Percentiles rank a stretch among this genome's conserved stretches.
Evolutionary conservation across 2,888 invertebrate species (phyloP).

Genomic region (Drosophila limbata): DNA sequence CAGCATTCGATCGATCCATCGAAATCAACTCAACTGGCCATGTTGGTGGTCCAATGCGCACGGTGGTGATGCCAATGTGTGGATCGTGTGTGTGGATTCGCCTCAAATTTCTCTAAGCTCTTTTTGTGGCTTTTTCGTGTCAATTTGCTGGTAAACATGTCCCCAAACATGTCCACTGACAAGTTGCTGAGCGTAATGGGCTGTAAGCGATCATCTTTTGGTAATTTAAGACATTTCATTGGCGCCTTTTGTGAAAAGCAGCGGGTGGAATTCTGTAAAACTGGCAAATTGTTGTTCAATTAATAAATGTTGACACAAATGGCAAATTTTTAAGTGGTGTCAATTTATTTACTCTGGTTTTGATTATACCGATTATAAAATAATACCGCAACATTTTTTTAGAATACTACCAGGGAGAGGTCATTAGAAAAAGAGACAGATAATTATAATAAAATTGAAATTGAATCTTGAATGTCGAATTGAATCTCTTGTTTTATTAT

Average conservation of each 20-base stretch:
- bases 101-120: conserved; percentile 68
- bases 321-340: neutral
- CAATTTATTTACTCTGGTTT: neutral
- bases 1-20: conserved; percentile 30
- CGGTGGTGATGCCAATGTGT: conserved; percentile 6
- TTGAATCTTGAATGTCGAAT: neutral
- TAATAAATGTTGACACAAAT: conserved; percentile 16
- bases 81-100: conserved; percentile 36
- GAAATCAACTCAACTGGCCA: conserved; percentile 29
- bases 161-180: conserved; percentile 63
- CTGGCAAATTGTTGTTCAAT: conserved; percentile 24
- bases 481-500: neutral
- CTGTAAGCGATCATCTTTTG: conserved; percentile 49
- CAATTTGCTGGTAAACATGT: conserved; percentile 70
- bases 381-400: neutral
- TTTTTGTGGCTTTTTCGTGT: conserved; percentile 69
- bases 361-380: neutral
- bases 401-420: neutral
- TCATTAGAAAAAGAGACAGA: neutral
- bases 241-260: conserved; percentile 39
- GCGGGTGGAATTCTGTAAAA: conserved; percentile 45
- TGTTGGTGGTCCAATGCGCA: conserved; percentile 50
- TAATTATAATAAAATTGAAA: neutral
- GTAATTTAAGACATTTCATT: conserved; percentile 47
- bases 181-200: conserved; percentile 65